These are phyloP conservation scores for Zaprionus capensis DNA, from an alignment of 1,140 invertebrate genomes.

Conservation along the genomic window DNA sequence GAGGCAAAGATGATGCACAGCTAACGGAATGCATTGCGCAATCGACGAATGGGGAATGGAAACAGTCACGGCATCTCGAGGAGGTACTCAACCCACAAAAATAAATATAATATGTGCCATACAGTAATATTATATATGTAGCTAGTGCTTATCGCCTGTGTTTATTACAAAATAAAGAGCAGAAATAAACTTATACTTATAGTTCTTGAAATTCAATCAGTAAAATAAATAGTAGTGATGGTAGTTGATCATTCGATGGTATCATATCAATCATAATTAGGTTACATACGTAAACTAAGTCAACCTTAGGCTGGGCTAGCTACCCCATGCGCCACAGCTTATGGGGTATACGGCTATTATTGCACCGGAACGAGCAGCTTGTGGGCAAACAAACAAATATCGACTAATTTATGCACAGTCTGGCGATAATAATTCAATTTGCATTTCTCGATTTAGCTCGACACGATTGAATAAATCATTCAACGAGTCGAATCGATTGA, in stretches of 20 bases:
- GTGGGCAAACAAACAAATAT: slow-evolving; percentile 1
- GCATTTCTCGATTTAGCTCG: not conserved
- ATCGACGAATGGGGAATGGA: not conserved
- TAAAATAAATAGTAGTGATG: no score
- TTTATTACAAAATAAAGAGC: no score
- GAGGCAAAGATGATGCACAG: slow-evolving; percentile 1
- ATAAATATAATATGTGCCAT: not conserved
- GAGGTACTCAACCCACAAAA: not conserved
- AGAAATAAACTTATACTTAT: no score
- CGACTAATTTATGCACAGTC: not conserved
- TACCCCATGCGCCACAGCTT: not conserved
- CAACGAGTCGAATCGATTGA: not conserved
- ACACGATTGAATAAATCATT: slow-evolving; percentile 2
- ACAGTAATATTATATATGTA: not conserved
- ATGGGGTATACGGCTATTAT: not conserved
- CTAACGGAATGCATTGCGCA: slow-evolving; percentile 10
- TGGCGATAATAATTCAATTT: slow-evolving; percentile 7
- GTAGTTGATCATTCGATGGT: no score
- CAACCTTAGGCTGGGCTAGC: not conserved
- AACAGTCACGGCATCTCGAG: not conserved
- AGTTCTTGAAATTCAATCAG: no score
- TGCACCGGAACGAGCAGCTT: not conserved
- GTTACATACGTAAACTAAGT: not conserved
- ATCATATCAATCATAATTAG: no score
- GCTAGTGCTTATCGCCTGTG: not conserved